A percentile compares a stretch with the other conserved stretches of the same genome.
These are phyloP conservation scores for Agonopterix arenella DNA, from an alignment of 2,888 invertebrate species.

Conservation along the genomic window DNA sequence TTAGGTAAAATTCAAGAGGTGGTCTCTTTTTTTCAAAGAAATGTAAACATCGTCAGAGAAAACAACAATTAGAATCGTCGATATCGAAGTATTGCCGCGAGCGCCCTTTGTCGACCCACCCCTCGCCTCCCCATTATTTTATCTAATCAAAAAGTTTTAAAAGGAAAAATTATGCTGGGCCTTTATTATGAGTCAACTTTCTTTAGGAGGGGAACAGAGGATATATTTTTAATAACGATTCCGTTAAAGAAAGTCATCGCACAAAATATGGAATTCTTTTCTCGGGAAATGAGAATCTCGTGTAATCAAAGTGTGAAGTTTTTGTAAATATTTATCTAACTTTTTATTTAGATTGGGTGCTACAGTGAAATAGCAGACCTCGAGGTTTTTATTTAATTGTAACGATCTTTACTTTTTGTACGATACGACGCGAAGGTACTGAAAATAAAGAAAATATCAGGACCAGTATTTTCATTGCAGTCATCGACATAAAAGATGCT, in stretches of 20 bases:
- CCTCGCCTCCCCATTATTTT: slow-evolving; percentile 72
- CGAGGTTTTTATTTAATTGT: too few relatives aligned
- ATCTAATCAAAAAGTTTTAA: slow-evolving; percentile 79
- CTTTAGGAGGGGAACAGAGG: slow-evolving; percentile 63
- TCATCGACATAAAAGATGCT: too few relatives aligned
- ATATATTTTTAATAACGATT: slow-evolving; percentile 75
- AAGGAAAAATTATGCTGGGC: slow-evolving; percentile 76
- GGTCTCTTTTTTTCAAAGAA: slow-evolving; percentile 40
- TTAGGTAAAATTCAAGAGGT: slow-evolving; percentile 4
- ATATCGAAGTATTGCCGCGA: slow-evolving; percentile 63
- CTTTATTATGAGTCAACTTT: slow-evolving; percentile 77
- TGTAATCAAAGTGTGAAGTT: slow-evolving; percentile 42
- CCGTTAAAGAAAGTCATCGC: slow-evolving; percentile 55
- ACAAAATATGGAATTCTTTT: slow-evolving; percentile 36
- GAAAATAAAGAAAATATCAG: too few relatives aligned
- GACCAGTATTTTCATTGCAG: too few relatives aligned
- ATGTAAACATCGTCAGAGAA: slow-evolving; percentile 59
- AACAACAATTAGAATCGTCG: slow-evolving; percentile 74
- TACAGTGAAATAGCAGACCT: too few relatives aligned
- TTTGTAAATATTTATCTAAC: slow-evolving; percentile 15
- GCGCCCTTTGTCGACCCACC: slow-evolving; percentile 45
- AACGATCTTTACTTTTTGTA: too few relatives aligned
- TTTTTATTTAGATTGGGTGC: too few relatives aligned
- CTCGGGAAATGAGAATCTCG: slow-evolving; percentile 34
- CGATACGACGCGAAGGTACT: too few relatives aligned